Conservation (phyloP, 2,113 vertebrate species). For the Pelobates fuscus region DNA sequence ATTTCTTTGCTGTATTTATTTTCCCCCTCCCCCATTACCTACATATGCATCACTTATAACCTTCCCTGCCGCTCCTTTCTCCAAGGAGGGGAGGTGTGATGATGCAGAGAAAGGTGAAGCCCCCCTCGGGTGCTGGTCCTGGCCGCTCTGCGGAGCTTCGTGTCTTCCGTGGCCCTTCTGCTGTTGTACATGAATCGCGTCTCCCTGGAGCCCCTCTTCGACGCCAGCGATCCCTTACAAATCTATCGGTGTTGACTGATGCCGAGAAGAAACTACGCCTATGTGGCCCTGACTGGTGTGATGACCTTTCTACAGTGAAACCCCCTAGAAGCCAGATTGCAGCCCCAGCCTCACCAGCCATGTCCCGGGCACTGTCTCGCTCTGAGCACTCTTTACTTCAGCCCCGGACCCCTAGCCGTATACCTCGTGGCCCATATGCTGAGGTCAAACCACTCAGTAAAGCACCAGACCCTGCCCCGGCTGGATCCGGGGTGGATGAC, state of each 20-base stretch:
- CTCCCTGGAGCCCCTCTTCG: slow-evolving; percentile 74
- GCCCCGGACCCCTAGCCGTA: slow-evolving; percentile 81
- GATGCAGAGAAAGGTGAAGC: slow-evolving; percentile 47
- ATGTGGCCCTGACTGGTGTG: slow-evolving; percentile 84
- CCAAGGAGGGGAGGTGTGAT: slow-evolving; percentile 46
- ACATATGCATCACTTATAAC: slow-evolving; percentile 35
- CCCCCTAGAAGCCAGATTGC: slow-evolving; percentile 54
- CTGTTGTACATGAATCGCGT: slow-evolving; percentile 71
- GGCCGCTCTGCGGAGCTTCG: slow-evolving; percentile 74
- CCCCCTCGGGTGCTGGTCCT: slow-evolving; percentile 32
- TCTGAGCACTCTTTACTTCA: slow-evolving; percentile 94
- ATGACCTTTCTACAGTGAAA: slow-evolving; percentile 75
- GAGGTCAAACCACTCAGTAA: slow-evolving; percentile 95
- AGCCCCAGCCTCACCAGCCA: slow-evolving; percentile 65
- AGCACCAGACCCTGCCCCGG: slow-evolving; percentile 70
- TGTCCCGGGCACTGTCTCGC: slow-evolving; percentile 82
- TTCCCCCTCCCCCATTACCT: slow-evolving; percentile 49
- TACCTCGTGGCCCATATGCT: slow-evolving; percentile 89
- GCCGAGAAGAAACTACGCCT: slow-evolving; percentile 92
- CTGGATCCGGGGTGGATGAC: slow-evolving; percentile 60
- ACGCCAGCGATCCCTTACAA: slow-evolving; percentile 89
- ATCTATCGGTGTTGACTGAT: slow-evolving; percentile 88
- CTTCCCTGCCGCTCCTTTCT: slow-evolving; percentile 10
- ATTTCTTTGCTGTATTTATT: slow-evolving; percentile 40
- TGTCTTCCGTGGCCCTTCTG: slow-evolving; percentile 79